A percentile compares a stretch with the other conserved stretches of the same genome.
Evolutionary conservation across 2,797 vertebrate genomes (phyloP).

Genomic region (Galago senegalensis): DNA sequence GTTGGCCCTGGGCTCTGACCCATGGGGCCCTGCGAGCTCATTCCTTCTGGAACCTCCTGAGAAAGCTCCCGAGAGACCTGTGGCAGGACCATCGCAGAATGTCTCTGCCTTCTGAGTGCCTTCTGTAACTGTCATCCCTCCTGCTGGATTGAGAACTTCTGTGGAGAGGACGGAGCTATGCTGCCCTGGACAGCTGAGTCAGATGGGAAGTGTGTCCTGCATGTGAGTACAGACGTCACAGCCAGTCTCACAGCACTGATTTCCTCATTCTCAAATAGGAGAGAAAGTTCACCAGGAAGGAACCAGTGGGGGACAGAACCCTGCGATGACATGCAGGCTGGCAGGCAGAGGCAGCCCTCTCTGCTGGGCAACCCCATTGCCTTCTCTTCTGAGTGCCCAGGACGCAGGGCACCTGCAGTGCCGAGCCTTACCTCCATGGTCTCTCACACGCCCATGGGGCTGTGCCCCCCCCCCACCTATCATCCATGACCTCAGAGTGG

Average conservation of each 20-base stretch:
- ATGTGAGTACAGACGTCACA: too few relatives aligned
- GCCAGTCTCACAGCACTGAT: background rate
- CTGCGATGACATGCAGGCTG: rapidly evolving
- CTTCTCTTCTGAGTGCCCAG: background rate
- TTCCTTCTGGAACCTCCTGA: background rate
- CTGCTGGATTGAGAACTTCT: background rate
- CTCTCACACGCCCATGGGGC: background rate
- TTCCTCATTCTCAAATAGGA: background rate
- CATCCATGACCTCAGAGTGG: background rate
- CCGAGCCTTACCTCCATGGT: too few relatives aligned
- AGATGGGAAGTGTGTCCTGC: background rate
- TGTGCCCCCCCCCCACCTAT: rapidly evolving
- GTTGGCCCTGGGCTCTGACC: background rate
- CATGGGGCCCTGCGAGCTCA: background rate
- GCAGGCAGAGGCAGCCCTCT: background rate
- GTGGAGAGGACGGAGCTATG: background rate
- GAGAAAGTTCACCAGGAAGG: background rate
- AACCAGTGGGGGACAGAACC: background rate
- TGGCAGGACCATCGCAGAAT: too few relatives aligned
- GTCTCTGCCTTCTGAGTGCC: background rate
- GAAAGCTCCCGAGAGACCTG: background rate
- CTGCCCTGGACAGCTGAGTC: background rate
- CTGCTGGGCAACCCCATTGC: background rate
- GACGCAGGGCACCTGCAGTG: too few relatives aligned
- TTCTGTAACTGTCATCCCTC: background rate